These are phyloP conservation scores for Protobothrops flavoviridis DNA, from an alignment of 2,113 vertebrate genomes.

Conservation along the genomic window DNA sequence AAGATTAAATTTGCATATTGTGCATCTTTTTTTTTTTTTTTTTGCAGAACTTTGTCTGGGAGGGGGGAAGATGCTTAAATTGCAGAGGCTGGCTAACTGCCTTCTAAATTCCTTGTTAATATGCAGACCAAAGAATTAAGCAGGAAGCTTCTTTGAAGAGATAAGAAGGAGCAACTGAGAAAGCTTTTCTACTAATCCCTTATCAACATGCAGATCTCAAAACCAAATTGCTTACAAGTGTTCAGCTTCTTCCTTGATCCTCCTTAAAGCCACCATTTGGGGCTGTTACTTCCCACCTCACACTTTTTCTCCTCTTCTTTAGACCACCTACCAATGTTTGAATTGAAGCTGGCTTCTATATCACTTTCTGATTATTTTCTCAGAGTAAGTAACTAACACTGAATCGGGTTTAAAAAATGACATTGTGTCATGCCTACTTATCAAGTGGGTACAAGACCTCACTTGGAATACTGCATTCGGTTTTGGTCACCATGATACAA, in stretches of 20 bases:
- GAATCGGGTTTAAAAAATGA: slow-evolving; percentile 28
- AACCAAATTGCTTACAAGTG: accelerated
- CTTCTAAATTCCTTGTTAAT: background rate
- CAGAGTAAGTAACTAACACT: slow-evolving; percentile 45
- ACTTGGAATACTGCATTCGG: too few relatives aligned
- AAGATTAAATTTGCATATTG: background rate
- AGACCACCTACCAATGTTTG: slow-evolving; percentile 36
- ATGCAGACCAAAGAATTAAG: background rate
- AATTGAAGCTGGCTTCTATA: slow-evolving; percentile 19
- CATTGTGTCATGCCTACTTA: slow-evolving; percentile 20
- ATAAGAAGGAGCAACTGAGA: background rate
- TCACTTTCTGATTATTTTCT: slow-evolving; percentile 36
- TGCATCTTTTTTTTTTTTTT: background rate
- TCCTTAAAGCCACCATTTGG: background rate
- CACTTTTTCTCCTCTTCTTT: background rate
- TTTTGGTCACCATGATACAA: too few relatives aligned
- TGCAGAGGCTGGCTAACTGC: background rate
- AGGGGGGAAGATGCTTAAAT: background rate
- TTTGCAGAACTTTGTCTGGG: background rate
- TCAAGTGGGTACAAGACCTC: slow-evolving; percentile 21
- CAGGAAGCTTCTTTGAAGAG: background rate
- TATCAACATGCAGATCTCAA: background rate
- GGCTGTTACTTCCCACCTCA: background rate
- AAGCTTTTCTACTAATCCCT: background rate
- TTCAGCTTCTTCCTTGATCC: background rate